Evolutionary conservation across 2,113 vertebrate genomes (phyloP).

Genomic region (Gasterosteus aculeatus): DNA sequence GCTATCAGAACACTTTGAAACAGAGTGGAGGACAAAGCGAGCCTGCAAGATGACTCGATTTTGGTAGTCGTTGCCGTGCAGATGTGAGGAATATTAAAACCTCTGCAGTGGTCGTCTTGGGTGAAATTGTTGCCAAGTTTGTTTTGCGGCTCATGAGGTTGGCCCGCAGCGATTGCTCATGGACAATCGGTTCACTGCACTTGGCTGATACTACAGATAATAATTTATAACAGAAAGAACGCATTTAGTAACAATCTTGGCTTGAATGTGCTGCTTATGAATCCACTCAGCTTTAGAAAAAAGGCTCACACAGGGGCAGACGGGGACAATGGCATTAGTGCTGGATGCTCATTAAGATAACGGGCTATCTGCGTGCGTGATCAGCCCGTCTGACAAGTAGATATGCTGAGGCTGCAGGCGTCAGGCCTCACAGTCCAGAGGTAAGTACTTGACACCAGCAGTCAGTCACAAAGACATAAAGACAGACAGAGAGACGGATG

Average conservation of each 20-base stretch:
- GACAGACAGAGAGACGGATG: conserved; percentile 51
- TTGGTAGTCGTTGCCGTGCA: conserved; percentile 42
- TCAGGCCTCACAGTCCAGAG: conserved; percentile 48
- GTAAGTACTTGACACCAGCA: conserved; percentile 62
- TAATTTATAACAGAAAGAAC: conserved; percentile 41
- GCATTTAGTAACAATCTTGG: conserved; percentile 52
- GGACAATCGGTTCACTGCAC: conserved; percentile 54
- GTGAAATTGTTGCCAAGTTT: conserved; percentile 59
- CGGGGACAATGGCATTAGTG: conserved; percentile 71
- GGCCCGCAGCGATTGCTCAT: conserved; percentile 39
- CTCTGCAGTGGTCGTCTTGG: conserved; percentile 53
- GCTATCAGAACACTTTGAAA: conserved; percentile 35
- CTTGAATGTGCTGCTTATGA: conserved; percentile 49
- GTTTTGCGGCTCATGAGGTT: conserved; percentile 52
- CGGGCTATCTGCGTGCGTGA: conserved; percentile 63
- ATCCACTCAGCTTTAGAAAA: conserved; percentile 60
- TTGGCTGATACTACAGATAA: conserved; percentile 52
- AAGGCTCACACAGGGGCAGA: conserved; percentile 56
- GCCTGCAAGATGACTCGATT: conserved; percentile 54
- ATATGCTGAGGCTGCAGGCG: conserved; percentile 65
- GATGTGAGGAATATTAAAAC: conserved; percentile 61
- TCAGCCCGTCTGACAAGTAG: conserved; percentile 66
- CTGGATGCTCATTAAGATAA: conserved; percentile 77
- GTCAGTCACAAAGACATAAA: conserved; percentile 59
- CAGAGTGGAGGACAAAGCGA: conserved; percentile 48